Evolutionary conservation across 2,797 vertebrate species (phyloP).

Genomic region (Sarcoramphus papa): DNA sequence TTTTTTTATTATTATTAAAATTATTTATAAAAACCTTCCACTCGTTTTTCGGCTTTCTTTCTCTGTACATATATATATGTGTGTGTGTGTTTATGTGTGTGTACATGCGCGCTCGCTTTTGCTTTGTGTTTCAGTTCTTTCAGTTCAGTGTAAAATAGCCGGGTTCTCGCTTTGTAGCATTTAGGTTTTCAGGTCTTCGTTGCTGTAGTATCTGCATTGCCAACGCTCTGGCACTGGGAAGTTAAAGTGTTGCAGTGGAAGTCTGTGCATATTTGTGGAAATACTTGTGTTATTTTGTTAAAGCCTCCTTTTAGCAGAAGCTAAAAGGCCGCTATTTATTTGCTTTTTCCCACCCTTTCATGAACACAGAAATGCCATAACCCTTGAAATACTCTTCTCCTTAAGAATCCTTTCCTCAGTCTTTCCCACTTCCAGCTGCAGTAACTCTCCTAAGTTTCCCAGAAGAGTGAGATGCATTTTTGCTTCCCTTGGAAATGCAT

Average conservation of each 20-base stretch:
- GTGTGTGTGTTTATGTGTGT: background rate
- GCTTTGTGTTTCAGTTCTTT: background rate
- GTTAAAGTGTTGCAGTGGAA: background rate
- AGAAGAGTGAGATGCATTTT: conserved; percentile 63
- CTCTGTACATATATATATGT: accelerated
- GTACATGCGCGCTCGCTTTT: accelerated
- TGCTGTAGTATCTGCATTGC: background rate
- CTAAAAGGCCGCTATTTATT: conserved; percentile 54
- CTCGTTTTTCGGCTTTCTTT: background rate
- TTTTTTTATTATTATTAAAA: conserved; percentile 3
- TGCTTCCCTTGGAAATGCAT: conserved; percentile 75
- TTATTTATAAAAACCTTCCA: background rate
- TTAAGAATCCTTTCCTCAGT: conserved; percentile 61
- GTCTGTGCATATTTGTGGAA: background rate
- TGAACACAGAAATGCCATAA: conserved; percentile 24
- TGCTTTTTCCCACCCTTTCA: conserved; percentile 49
- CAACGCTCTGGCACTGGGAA: background rate
- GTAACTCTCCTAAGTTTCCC: conserved; percentile 68
- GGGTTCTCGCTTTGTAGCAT: background rate
- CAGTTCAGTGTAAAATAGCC: background rate
- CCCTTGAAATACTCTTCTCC: conserved; percentile 45
- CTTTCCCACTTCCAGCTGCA: conserved; percentile 74
- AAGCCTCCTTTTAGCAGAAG: conserved; percentile 45
- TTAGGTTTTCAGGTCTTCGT: background rate
- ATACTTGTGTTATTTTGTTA: conserved; percentile 23